A percentile compares a stretch with the other conserved stretches of the same genome.
Evolutionary conservation across 2,113 vertebrate genomes (phyloP).

Genomic region (Poicephalus meyeri): DNA sequence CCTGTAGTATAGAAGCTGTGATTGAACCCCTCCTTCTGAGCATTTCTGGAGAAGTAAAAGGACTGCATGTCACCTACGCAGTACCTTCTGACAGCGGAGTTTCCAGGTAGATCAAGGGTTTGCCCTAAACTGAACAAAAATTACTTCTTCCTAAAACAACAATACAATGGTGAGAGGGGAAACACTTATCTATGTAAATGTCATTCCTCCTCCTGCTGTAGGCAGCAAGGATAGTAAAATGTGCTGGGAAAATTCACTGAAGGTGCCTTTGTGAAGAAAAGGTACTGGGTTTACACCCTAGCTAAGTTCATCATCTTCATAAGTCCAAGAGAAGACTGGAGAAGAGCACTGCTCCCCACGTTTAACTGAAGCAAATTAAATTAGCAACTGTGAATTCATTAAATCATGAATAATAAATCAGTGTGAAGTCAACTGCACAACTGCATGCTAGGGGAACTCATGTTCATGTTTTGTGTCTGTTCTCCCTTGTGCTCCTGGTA

Average conservation of each 20-base stretch:
- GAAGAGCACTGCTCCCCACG: not conserved
- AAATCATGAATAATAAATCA: not conserved
- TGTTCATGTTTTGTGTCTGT: not conserved
- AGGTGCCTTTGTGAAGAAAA: not conserved
- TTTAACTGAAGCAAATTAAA: not conserved
- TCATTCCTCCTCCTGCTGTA: not conserved
- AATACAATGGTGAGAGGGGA: not conserved
- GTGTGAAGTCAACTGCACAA: not conserved
- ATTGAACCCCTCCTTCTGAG: constrained; percentile 79
- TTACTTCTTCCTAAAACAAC: not conserved
- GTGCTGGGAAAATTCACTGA: not conserved
- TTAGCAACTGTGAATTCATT: not conserved
- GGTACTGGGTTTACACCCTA: not conserved
- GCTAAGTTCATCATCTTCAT: not conserved
- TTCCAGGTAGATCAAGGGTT: constrained; percentile 34
- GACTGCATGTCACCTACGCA: constrained; percentile 78
- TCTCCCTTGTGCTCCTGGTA: not conserved
- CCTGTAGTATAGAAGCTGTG: constrained; percentile 86
- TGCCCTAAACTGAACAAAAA: not conserved
- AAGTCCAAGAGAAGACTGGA: not conserved
- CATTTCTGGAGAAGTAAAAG: constrained; percentile 79
- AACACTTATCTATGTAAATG: not conserved
- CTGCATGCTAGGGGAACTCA: not conserved
- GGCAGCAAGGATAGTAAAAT: not conserved
- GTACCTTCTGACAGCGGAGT: constrained; percentile 45